Percentiles rank a stretch among this genome's conserved stretches.
phyloP scores from a whole-genome alignment of 1,140 invertebrate species.

The Trachymyrmex cornetzi region DNA sequence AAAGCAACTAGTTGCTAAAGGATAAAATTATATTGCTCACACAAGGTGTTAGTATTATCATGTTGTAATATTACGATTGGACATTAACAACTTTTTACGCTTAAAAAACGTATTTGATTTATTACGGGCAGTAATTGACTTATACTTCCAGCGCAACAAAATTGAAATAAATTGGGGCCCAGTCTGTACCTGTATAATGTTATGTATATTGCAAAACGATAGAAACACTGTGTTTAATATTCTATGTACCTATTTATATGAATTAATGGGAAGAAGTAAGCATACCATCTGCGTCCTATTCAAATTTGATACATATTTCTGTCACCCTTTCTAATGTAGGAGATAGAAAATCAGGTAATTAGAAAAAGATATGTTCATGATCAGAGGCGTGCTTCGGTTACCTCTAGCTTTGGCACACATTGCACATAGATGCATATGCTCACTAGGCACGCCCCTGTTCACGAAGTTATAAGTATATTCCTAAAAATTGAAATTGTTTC shows the following conservation, averaged over 20 bases:
- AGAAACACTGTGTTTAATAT: constrained; percentile 75
- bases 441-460: constrained; percentile 25
- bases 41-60: constrained; percentile 54
- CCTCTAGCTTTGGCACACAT: too few species aligned
- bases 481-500: constrained; percentile 42
- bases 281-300: constrained; percentile 62
- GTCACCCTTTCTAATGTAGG: constrained; percentile 4
- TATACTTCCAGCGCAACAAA: constrained; percentile 72
- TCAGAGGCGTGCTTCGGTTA: not conserved
- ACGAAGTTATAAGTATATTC: constrained; percentile 60
- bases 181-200: constrained; percentile 77
- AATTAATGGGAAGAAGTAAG: constrained; percentile 65
- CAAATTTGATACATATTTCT: constrained; percentile 52
- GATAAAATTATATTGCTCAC: constrained; percentile 55
- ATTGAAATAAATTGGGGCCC: constrained; percentile 53
- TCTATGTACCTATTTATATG: constrained; percentile 77
- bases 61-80: constrained; percentile 53
- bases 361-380: constrained; percentile 62
- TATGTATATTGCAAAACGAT: constrained; percentile 75
- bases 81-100: constrained; percentile 64
- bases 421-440: too few species aligned
- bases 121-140: constrained; percentile 73
- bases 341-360: constrained; percentile 46
- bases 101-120: constrained; percentile 63
- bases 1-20: constrained; percentile 41